Evolutionary conservation across 2,888 invertebrate genomes (phyloP).

Genomic region (Epistrophe grossulariae): DNA sequence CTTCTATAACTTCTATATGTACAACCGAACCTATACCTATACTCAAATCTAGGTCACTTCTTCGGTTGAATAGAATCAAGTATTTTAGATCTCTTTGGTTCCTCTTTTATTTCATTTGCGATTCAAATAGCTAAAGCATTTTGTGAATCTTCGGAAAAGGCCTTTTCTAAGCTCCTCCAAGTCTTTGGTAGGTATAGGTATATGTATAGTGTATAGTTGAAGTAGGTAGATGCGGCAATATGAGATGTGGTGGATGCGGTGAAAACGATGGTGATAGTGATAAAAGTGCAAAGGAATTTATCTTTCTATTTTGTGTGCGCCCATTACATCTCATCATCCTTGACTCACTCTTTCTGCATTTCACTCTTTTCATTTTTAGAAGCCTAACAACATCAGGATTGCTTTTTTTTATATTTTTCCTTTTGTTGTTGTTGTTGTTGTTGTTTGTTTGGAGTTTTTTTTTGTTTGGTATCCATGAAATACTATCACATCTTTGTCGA

Average conservation of each 20-base stretch:
- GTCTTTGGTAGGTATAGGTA: neutral
- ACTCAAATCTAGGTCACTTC: slow-evolving; percentile 48
- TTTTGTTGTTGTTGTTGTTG: neutral
- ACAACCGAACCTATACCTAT: neutral
- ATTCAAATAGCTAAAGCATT: slow-evolving; percentile 45
- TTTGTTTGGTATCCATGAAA: slow-evolving; percentile 28
- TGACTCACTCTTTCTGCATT: slow-evolving; percentile 7
- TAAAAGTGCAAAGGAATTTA: slow-evolving; percentile 44
- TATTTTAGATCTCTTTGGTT: slow-evolving; percentile 15
- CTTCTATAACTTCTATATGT: neutral
- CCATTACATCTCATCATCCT: slow-evolving; percentile 22
- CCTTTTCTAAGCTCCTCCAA: slow-evolving; percentile 10
- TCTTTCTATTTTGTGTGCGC: slow-evolving; percentile 24
- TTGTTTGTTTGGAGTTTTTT: slow-evolving; percentile 11
- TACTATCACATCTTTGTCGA: slow-evolving; percentile 31
- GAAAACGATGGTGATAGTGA: slow-evolving; percentile 11
- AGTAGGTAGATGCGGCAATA: neutral
- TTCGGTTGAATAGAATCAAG: slow-evolving; percentile 30
- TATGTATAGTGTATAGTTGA: too few relatives aligned
- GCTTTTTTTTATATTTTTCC: too few relatives aligned
- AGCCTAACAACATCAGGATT: neutral
- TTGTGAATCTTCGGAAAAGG: slow-evolving; percentile 17
- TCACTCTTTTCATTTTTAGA: neutral
- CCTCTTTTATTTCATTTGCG: slow-evolving; percentile 39
- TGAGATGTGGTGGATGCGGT: neutral